Conservation (phyloP, 1,140 invertebrate species). For the Paramacrobiotus metropolitanus region DNA sequence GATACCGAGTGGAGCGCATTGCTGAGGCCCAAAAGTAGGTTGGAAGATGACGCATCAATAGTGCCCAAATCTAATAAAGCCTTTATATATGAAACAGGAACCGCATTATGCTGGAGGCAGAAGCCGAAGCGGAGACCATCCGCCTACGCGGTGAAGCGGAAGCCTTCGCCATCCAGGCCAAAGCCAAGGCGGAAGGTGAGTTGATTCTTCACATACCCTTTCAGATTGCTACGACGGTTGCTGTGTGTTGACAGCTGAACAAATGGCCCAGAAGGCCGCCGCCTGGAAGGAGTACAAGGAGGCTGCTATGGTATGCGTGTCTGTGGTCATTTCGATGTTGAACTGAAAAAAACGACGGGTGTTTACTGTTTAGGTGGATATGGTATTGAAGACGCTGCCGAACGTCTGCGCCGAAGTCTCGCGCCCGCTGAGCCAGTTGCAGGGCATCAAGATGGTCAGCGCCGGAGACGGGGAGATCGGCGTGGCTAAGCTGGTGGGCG, state of each 20-base stretch:
- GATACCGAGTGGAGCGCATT: slow-evolving; percentile 33
- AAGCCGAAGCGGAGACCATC: slow-evolving; percentile 57
- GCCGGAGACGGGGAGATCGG: slow-evolving; percentile 72
- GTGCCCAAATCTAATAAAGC: too few species aligned
- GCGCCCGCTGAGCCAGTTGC: slow-evolving; percentile 68
- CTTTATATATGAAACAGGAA: too few species aligned
- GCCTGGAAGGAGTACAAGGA: slow-evolving; percentile 86
- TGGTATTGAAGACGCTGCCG: slow-evolving; percentile 82
- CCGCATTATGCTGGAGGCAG: slow-evolving; percentile 60
- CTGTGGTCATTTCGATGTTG: neutral
- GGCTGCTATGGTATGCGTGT: slow-evolving; percentile 51
- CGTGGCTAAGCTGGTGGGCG: slow-evolving; percentile 70
- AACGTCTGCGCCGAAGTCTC: slow-evolving; percentile 81
- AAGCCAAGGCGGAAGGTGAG: slow-evolving; percentile 64
- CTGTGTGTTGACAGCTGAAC: slow-evolving; percentile 59
- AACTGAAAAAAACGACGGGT: neutral
- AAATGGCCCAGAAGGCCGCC: slow-evolving; percentile 86
- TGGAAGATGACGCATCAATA: slow-evolving; percentile 12
- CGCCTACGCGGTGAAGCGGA: slow-evolving; percentile 53
- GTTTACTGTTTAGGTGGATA: slow-evolving; percentile 49
- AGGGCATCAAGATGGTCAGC: slow-evolving; percentile 82
- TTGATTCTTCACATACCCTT: too few species aligned
- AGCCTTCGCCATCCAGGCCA: slow-evolving; percentile 72
- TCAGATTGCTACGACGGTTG: too few species aligned
- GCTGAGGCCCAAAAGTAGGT: slow-evolving; percentile 25